Conservation (phyloP, 2,888 invertebrate species). For the Hypena proboscidalis region DNA sequence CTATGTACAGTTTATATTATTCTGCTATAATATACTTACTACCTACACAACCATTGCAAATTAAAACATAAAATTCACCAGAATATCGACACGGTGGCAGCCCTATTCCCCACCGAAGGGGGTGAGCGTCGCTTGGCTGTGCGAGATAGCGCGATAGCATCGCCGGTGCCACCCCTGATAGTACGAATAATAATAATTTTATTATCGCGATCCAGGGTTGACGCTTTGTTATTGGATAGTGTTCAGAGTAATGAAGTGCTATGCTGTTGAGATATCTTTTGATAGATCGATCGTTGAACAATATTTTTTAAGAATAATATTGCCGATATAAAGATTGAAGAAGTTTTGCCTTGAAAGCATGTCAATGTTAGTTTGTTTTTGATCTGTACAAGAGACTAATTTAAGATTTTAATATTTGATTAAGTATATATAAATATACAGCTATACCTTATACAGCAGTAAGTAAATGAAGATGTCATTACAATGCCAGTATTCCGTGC, state of each 20-base stretch:
- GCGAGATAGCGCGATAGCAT: constrained; percentile 81
- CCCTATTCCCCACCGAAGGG: constrained; percentile 66
- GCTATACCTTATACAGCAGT: no score
- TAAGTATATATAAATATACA: no score
- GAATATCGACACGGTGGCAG: constrained; percentile 49
- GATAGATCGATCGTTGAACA: background rate
- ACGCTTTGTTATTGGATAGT: constrained; percentile 49
- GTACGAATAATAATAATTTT: constrained; percentile 83
- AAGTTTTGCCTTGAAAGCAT: no score
- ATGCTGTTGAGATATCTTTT: constrained; percentile 14
- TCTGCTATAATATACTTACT: no score
- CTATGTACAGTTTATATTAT: no score
- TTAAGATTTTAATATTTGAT: no score
- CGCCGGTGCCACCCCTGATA: constrained; percentile 81
- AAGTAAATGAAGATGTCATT: no score
- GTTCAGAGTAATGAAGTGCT: constrained; percentile 34
- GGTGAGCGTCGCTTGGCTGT: constrained; percentile 82
- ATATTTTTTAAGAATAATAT: background rate
- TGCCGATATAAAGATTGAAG: background rate
- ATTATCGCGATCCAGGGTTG: constrained; percentile 78
- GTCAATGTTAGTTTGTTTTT: no score
- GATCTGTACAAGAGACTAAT: no score
- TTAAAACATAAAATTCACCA: constrained; percentile 12
- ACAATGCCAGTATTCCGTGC: no score
- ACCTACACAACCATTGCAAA: no score